Evolutionary conservation across 1,140 invertebrate species (phyloP), one percentile per base, ranked within the genome.

Genomic region (Drosophila ambigua): DNA sequence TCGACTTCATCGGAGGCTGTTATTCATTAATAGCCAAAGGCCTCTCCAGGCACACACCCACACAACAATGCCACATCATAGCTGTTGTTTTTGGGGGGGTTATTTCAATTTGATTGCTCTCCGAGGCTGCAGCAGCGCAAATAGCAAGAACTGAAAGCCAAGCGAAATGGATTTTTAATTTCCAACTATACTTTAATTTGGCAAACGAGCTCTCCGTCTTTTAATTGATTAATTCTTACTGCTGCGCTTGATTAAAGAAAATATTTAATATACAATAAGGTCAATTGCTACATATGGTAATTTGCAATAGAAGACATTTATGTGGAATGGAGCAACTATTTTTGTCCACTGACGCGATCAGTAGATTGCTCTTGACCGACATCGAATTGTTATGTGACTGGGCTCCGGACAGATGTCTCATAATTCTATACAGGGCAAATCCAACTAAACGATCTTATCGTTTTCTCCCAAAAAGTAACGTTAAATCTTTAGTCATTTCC

Each of bases 261-360:
- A 85, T 81, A 75, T 81, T 85, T 85, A 54, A 63, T 75, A 78
- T 82, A 77, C 81, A 85, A 78, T 60, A 75, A 77, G 82, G 82
- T 85, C 82, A 85, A 85, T 85, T 85, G 82, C 82, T 76, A 75
- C 78, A 85, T 85, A 85, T 88, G 82, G 78, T 85, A 85, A 85
- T 85, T 87, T 66, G 74, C 54, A 46, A 77, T 72, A 77, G 39
- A 75, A 66, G 55, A 78, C 65, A 65, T 71, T 45, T 66, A 58
- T 51, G 58, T 50, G 39, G 59, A 82, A 28, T 45, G 41, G 57
- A 41, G 46, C 46, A 31, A 72, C 72, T 83, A 84, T 83, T 76
- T 83, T 84, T 26, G 77, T 50, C 35, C 65, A 67, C 71, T 83
- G 79, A 83, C 82, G 76, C 52, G 44, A 68, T 84, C 63, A 13